phyloP scores from a whole-genome alignment of 1,140 invertebrate genomes.

The Anoplophora glabripennis region DNA sequence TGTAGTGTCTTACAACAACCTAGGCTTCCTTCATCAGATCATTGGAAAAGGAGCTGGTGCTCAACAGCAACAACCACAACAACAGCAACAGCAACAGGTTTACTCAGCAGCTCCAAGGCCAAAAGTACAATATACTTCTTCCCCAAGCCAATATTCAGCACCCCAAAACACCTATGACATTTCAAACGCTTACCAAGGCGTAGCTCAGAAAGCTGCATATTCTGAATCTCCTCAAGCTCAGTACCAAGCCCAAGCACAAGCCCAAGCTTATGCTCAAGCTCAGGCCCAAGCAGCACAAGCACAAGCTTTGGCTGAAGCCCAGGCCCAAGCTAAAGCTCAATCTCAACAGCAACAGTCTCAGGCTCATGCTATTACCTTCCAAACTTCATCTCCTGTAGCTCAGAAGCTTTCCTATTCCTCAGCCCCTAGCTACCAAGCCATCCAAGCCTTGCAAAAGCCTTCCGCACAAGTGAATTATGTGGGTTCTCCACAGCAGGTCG shows the following conservation, averaged over 20 bases:
- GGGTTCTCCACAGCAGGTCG: too few species aligned
- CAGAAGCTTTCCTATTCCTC: too few species aligned
- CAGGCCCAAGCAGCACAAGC: not conserved
- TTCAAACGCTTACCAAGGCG: not conserved
- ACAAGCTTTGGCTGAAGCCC: not conserved
- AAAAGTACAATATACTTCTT: not conserved
- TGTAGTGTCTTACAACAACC: slow-evolving; percentile 40
- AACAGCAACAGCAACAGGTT: not conserved
- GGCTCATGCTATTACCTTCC: too few species aligned
- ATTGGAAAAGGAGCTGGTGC: slow-evolving; percentile 28
- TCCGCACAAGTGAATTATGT: not conserved
- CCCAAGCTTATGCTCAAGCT: not conserved
- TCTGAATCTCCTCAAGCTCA: not conserved
- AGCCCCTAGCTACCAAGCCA: too few species aligned
- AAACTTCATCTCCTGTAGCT: too few species aligned
- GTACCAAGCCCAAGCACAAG: not conserved
- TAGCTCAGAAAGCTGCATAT: not conserved
- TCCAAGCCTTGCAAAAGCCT: too few species aligned
- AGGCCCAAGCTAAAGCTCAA: not conserved
- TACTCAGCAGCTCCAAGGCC: not conserved
- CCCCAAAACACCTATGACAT: not conserved
- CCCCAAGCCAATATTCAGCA: slow-evolving; percentile 7
- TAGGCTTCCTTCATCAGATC: slow-evolving; percentile 36
- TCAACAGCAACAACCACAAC: not conserved
- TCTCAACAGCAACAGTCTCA: slow-evolving; percentile 7